Percentiles rank a stretch among this genome's conserved stretches.
phyloP scores from a whole-genome alignment of 2,113 vertebrate species.

The Sarotherodon lohbergeri region DNA sequence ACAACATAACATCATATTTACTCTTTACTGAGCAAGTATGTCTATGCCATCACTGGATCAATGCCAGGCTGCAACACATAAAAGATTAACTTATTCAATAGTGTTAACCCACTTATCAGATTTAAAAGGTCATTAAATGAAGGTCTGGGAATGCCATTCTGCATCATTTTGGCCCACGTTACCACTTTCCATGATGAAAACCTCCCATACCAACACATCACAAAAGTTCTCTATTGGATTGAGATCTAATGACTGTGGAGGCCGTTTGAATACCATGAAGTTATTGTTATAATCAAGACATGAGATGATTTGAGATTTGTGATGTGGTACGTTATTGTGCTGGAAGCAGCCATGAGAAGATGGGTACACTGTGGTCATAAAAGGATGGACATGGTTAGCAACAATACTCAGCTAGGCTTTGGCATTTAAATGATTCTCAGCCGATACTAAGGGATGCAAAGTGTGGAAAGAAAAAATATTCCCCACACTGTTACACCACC shows the following conservation, averaged over 20 bases:
- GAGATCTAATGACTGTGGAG: not conserved
- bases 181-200: not conserved
- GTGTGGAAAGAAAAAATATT: not conserved
- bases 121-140: not conserved
- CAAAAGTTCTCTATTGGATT: not conserved
- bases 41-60: not conserved
- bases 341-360: not conserved
- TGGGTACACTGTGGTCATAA: not conserved
- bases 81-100: not conserved
- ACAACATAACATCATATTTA: not conserved
- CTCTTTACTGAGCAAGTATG: not conserved
- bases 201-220: not conserved
- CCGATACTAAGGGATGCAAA: fast-evolving
- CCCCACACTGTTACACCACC: not conserved
- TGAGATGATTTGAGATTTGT: not conserved
- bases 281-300: fast-evolving
- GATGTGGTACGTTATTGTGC: not conserved
- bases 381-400: not conserved
- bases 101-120: not conserved
- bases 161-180: not conserved
- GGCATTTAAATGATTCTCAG: not conserved
- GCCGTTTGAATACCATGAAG: not conserved
- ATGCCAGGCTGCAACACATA: not conserved
- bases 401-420: not conserved
- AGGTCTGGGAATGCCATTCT: not conserved